phyloP scores from a whole-genome alignment of 2,888 invertebrate species.

The Hydriomena furcata region DNA sequence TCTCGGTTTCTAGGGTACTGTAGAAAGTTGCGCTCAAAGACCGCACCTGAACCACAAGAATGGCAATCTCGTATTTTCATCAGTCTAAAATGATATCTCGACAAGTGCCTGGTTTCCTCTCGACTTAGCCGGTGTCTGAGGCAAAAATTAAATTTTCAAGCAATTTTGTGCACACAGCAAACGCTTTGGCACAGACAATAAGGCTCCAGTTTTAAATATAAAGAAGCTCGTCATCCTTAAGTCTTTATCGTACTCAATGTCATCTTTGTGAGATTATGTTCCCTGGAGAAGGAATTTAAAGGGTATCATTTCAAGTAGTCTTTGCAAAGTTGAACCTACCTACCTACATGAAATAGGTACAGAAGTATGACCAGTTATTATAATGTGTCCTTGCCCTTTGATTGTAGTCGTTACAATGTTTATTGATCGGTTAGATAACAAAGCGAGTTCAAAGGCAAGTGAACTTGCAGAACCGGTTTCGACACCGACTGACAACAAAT shows the following conservation, averaged over 20 bases:
- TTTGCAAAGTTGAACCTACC: conserved; percentile 1
- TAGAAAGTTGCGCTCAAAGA: conserved; percentile 34
- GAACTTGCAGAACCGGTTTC: conserved; percentile 42
- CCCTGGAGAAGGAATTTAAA: conserved; percentile 18
- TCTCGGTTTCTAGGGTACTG: conserved; percentile 38
- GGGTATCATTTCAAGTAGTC: conserved; percentile 18
- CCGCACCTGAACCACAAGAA: conserved; percentile 20
- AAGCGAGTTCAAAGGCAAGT: conserved; percentile 37
- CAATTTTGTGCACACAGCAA: conserved; percentile 47
- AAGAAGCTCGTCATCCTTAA: conserved; percentile 40
- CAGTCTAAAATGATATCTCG: conserved; percentile 18
- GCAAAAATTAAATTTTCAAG: conserved; percentile 47
- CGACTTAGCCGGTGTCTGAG: conserved; percentile 35
- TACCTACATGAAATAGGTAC: not conserved
- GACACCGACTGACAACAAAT: conserved; percentile 40
- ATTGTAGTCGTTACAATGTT: conserved; percentile 21
- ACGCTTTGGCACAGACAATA: conserved; percentile 36
- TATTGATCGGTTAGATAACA: conserved; percentile 34
- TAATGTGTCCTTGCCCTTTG: conserved; percentile 22
- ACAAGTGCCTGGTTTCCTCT: conserved; percentile 13
- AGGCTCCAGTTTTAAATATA: conserved; percentile 46
- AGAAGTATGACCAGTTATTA: conserved; percentile 4
- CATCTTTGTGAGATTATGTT: conserved; percentile 35
- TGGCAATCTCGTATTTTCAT: conserved; percentile 20
- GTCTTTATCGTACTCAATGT: conserved; percentile 37